A percentile compares a stretch with the other conserved stretches of the same genome.
Conservation (phyloP, 2,113 vertebrate genomes). For the Romanogobio albipinnatus region DNA sequence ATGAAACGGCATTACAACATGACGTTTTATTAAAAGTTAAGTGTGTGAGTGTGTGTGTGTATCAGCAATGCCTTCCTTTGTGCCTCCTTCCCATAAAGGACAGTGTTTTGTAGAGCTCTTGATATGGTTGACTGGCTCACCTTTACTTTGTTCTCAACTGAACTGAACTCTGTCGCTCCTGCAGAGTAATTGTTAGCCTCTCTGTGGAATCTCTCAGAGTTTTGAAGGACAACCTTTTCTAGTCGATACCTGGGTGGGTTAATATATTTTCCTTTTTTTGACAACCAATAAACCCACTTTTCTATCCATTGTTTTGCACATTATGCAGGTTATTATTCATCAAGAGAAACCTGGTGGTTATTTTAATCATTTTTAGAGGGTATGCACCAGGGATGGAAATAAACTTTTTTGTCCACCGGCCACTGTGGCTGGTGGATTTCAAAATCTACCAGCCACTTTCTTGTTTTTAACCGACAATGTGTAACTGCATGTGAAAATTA, state of each 20-base stretch:
- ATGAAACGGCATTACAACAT: neutral
- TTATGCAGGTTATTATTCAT: conserved; percentile 28
- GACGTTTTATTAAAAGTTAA: neutral
- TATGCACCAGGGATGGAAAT: too few relatives aligned
- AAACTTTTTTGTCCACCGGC: too few relatives aligned
- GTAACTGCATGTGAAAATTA: too few relatives aligned
- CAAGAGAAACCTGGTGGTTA: neutral
- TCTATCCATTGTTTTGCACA: neutral
- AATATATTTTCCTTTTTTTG: neutral
- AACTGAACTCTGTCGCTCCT: neutral
- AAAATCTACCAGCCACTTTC: too few relatives aligned
- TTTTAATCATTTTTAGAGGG: conserved; percentile 19
- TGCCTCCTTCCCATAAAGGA: neutral
- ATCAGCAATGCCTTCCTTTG: neutral
- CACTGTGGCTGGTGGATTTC: too few relatives aligned
- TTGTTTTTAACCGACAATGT: too few relatives aligned
- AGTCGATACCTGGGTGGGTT: neutral
- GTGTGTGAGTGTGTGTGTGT: neutral
- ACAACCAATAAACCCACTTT: neutral
- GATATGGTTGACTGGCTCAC: neutral
- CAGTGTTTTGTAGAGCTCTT: neutral
- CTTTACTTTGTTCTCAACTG: conserved; percentile 3
- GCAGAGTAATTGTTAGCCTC: conserved; percentile 5
- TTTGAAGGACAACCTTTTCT: neutral
- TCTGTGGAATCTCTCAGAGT: neutral